Evolutionary conservation across 64 coral and sea anemone species (phyloP).

Genomic region (Acropora yongei): DNA sequence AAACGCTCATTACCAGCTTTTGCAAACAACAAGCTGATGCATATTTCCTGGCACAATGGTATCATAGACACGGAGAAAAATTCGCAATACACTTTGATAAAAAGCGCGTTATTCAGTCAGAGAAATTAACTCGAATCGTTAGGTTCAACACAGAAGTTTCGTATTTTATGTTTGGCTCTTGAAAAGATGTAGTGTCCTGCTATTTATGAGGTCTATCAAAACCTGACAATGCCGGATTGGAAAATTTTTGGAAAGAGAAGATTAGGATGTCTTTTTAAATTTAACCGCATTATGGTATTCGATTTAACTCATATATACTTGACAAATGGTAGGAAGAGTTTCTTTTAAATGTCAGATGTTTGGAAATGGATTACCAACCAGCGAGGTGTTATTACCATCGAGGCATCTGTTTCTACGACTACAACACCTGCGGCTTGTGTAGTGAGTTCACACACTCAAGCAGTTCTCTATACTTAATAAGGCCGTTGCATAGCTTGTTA

Average conservation of each 20-base stretch:
- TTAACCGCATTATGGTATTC: background rate
- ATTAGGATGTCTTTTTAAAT: background rate
- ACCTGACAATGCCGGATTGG: too few relatives aligned
- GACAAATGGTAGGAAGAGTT: too few relatives aligned
- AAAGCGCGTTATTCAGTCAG: background rate
- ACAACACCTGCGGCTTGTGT: background rate
- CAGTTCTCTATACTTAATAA: background rate
- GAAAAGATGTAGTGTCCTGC: too few relatives aligned
- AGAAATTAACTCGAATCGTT: background rate
- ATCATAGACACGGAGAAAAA: background rate
- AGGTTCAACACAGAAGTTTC: too few relatives aligned
- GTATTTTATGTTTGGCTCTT: too few relatives aligned
- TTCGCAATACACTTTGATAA: background rate
- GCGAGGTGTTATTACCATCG: too few relatives aligned
- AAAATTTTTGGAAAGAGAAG: background rate
- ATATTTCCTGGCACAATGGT: slow-evolving; percentile 1
- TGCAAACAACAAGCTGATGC: slow-evolving; percentile 13
- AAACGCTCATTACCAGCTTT: slow-evolving; percentile 9
- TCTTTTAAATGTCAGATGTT: too few relatives aligned
- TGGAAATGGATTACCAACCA: too few relatives aligned
- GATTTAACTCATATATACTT: too few relatives aligned
- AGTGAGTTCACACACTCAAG: background rate
- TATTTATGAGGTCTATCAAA: background rate
- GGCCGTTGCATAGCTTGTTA: background rate
- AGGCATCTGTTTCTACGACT: background rate